Evolutionary conservation across 2,113 vertebrate species (phyloP).

Genomic region (Tachysurus fulvidraco): DNA sequence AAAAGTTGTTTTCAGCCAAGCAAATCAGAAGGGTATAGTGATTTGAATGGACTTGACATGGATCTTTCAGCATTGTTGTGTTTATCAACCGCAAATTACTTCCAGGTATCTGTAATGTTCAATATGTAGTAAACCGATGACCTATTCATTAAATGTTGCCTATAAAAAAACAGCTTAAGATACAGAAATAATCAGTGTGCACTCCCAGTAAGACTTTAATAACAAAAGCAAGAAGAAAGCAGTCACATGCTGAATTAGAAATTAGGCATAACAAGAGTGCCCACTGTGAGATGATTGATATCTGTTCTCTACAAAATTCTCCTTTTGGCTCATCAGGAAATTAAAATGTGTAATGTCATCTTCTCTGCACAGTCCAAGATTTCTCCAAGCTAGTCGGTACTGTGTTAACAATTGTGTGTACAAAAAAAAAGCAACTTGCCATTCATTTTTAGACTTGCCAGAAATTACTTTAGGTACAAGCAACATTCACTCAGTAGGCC

Average conservation of each 20-base stretch:
- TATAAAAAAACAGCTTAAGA: not conserved
- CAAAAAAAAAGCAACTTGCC: slow-evolving; percentile 11
- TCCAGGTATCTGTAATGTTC: slow-evolving; percentile 19
- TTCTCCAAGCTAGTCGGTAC: not conserved
- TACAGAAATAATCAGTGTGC: not conserved
- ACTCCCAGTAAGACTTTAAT: not conserved
- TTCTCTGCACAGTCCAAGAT: not conserved
- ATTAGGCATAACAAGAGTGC: not conserved
- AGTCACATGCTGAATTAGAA: not conserved
- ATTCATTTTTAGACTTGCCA: not conserved
- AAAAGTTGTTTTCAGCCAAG: not conserved
- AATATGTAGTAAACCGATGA: slow-evolving; percentile 5
- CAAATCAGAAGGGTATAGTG: not conserved
- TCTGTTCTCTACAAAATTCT: slow-evolving; percentile 19
- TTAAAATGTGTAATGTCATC: not conserved
- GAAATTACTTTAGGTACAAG: not conserved
- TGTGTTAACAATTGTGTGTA: not conserved
- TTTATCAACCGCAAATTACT: not conserved
- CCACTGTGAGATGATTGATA: not conserved
- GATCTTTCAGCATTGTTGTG: not conserved
- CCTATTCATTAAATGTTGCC: not conserved
- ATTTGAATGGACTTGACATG: not conserved
- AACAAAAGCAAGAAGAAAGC: not conserved
- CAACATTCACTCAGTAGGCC: not conserved
- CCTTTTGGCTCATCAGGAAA: not conserved